phyloP scores from a whole-genome alignment of 2,113 vertebrate species.

The Columba livia region DNA sequence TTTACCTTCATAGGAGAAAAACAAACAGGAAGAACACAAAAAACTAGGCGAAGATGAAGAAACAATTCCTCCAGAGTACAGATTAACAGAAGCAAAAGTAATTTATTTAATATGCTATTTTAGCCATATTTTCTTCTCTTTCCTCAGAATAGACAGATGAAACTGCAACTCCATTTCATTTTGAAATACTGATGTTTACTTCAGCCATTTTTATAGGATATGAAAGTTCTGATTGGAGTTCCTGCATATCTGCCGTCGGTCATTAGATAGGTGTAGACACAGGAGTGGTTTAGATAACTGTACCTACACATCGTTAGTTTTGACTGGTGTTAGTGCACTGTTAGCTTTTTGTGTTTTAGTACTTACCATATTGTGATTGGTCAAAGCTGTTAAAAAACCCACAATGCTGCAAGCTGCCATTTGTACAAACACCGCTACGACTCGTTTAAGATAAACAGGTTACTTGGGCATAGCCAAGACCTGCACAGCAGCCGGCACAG shows the following conservation, averaged over 20 bases:
- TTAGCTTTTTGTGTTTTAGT: background rate
- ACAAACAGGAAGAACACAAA: conserved; percentile 63
- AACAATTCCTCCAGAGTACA: conserved; percentile 78
- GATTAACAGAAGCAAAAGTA: conserved; percentile 73
- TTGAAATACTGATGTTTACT: background rate
- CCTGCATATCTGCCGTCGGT: background rate
- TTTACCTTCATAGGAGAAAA: conserved; percentile 66
- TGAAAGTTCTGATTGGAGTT: background rate
- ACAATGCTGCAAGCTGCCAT: fast-evolving
- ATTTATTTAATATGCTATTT: background rate
- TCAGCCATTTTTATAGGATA: background rate
- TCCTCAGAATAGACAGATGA: background rate
- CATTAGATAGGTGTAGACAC: background rate
- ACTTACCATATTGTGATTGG: background rate
- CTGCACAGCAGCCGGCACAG: too few species aligned
- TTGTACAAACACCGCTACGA: background rate
- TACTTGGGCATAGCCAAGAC: background rate
- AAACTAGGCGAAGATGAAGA: conserved; percentile 79
- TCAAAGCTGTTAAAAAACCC: background rate
- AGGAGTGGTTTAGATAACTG: background rate
- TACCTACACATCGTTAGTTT: background rate
- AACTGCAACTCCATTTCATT: background rate
- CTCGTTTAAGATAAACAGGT: background rate
- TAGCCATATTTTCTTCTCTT: background rate
- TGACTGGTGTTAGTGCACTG: background rate